A percentile compares a stretch with the other conserved stretches of the same genome.
Conservation (phyloP, 2,888 invertebrate genomes). For the Resseliella maxima region DNA sequence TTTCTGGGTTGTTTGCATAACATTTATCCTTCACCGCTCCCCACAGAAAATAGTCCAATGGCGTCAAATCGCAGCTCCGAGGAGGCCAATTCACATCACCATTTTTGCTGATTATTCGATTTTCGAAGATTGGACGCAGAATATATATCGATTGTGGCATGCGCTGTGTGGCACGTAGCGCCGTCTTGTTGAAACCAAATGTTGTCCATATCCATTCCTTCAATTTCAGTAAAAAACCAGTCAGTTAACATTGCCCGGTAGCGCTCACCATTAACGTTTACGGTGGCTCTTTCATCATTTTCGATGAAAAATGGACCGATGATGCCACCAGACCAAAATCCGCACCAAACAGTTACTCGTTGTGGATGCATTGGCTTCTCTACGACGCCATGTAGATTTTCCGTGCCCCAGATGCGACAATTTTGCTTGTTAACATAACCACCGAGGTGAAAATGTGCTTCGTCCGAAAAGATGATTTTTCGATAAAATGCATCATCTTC, state of each 20-base stretch:
- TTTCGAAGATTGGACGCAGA: conserved; percentile 58
- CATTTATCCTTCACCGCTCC: no score
- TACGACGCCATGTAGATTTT: conserved; percentile 36
- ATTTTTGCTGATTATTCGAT: no score
- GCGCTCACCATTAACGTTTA: conserved; percentile 57
- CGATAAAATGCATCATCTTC: no score
- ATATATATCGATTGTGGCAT: conserved; percentile 41
- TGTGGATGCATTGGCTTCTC: conserved; percentile 54
- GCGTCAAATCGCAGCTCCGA: conserved; percentile 59
- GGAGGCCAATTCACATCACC: conserved; percentile 60
- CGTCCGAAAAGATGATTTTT: no score
- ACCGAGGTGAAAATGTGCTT: no score
- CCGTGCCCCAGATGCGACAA: conserved; percentile 55
- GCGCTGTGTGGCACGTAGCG: conserved; percentile 48
- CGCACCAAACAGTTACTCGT: conserved; percentile 57
- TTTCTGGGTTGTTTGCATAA: conserved; percentile 57
- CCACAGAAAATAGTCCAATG: conserved; percentile 58
- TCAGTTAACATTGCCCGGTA: no score
- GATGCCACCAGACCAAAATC: conserved; percentile 56
- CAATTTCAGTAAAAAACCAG: no score
- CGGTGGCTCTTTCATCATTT: conserved; percentile 55
- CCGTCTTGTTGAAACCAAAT: conserved; percentile 56
- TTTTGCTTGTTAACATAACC: no score
- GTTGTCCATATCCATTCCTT: neutral
- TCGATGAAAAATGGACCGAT: conserved; percentile 57